Conservation (phyloP, 2,888 invertebrate species). For the Malthinus seriepunctatus region DNA sequence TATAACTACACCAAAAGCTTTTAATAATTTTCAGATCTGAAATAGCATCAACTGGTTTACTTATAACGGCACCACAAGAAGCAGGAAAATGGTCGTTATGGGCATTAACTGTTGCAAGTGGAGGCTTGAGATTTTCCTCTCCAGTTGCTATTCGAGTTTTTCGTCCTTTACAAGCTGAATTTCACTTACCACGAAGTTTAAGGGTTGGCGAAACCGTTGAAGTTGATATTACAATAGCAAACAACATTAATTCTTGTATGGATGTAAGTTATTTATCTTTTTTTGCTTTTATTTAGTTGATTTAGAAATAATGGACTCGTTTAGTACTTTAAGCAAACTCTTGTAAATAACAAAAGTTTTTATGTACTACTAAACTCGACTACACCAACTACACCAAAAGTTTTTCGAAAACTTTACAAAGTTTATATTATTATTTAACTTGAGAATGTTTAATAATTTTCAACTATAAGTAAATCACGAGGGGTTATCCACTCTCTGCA, state of each 20-base stretch:
- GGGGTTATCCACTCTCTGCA: too few species aligned
- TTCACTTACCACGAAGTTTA: slow-evolving; percentile 62
- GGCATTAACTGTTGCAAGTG: slow-evolving; percentile 62
- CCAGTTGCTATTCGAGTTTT: slow-evolving; percentile 65
- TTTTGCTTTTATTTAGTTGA: too few species aligned
- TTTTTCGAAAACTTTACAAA: neutral
- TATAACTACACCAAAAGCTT: too few species aligned
- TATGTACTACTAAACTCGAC: neutral
- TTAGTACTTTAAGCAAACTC: neutral
- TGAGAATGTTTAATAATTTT: too few species aligned
- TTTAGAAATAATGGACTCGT: neutral
- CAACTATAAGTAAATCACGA: too few species aligned
- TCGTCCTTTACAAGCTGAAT: slow-evolving; percentile 65
- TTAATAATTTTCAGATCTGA: slow-evolving; percentile 53
- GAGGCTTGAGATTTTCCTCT: slow-evolving; percentile 60
- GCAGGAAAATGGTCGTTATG: slow-evolving; percentile 69
- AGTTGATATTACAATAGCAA: slow-evolving; percentile 70
- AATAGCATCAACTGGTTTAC: slow-evolving; percentile 62
- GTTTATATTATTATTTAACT: too few species aligned
- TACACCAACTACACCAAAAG: neutral
- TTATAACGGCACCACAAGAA: slow-evolving; percentile 63
- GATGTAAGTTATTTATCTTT: slow-evolving; percentile 60
- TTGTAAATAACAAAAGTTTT: neutral
- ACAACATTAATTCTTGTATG: slow-evolving; percentile 70
- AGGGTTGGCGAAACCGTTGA: slow-evolving; percentile 68